phyloP scores from a whole-genome alignment of 2,797 vertebrate species.

The Macroramphosus scolopax region DNA sequence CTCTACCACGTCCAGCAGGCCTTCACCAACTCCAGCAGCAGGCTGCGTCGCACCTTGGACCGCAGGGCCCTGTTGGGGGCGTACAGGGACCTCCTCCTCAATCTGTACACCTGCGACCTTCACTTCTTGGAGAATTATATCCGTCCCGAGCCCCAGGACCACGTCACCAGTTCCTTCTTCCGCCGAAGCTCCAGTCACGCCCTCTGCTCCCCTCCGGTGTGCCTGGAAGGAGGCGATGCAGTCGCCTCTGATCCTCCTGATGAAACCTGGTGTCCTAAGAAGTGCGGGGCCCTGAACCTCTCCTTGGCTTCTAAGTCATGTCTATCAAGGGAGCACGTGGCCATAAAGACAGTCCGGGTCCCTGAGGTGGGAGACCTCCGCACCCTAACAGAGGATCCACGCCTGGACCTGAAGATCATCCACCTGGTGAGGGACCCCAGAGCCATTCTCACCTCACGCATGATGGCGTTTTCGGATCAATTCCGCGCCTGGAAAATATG shows the following conservation, averaged over 20 bases:
- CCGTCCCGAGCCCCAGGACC: conserved; percentile 75
- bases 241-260: conserved; percentile 44
- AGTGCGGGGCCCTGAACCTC: conserved; percentile 77
- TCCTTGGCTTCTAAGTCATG: conserved; percentile 73
- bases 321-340: conserved; percentile 66
- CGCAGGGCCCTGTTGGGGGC: conserved; percentile 76
- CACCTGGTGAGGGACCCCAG: conserved; percentile 84
- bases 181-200: conserved; percentile 78
- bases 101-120: conserved; percentile 80
- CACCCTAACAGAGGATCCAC: conserved; percentile 79
- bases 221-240: conserved; percentile 43
- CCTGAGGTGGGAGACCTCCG: conserved; percentile 74
- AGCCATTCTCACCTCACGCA: conserved; percentile 80
- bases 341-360: conserved; percentile 80
- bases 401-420: conserved; percentile 80
- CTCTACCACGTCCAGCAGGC: conserved; percentile 82
- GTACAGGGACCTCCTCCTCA: conserved; percentile 80
- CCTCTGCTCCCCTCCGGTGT: conserved; percentile 80
- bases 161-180: conserved; percentile 75
- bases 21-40: conserved; percentile 75
- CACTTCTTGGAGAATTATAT: conserved; percentile 81
- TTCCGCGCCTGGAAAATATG: conserved; percentile 83
- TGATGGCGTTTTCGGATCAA: conserved; percentile 76
- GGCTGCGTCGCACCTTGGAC: conserved; percentile 67
- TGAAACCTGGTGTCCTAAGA: conserved; percentile 78